These are phyloP conservation scores for Thera obeliscata DNA, from an alignment of 2,888 invertebrate species.

Conservation along the genomic window DNA sequence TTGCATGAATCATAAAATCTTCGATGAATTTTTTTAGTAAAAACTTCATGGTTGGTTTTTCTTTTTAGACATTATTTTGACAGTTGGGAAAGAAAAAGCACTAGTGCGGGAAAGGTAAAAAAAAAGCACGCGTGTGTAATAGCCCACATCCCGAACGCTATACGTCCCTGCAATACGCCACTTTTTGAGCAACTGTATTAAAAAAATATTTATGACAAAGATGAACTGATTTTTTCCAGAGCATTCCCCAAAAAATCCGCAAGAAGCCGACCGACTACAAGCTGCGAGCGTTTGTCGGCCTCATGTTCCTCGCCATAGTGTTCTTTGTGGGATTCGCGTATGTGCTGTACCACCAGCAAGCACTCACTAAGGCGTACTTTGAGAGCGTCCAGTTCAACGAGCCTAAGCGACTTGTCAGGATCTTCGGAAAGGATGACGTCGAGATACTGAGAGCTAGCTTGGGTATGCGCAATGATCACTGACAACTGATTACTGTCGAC, in stretches of 20 bases:
- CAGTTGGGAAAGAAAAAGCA: too few species aligned
- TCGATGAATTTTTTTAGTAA: too few species aligned
- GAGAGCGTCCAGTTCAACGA: conserved; percentile 93
- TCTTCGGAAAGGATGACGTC: conserved; percentile 88
- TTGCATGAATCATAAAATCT: too few species aligned
- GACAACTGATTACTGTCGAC: background rate
- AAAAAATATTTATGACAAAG: too few species aligned
- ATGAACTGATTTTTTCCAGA: conserved; percentile 73
- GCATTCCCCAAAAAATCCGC: conserved; percentile 89
- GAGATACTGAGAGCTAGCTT: conserved; percentile 88
- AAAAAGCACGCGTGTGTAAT: too few species aligned
- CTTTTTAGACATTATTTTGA: too few species aligned
- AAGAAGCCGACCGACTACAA: conserved; percentile 91
- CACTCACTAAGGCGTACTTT: conserved; percentile 92
- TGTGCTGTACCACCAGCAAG: conserved; percentile 92
- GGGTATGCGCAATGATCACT: conserved; percentile 51
- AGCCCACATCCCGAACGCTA: too few species aligned
- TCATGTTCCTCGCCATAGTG: conserved; percentile 91
- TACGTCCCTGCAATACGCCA: too few species aligned
- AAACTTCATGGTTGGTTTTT: too few species aligned
- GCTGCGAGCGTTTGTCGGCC: conserved; percentile 91
- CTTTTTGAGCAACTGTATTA: too few species aligned
- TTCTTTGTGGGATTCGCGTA: conserved; percentile 94
- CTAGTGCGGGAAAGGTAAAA: too few species aligned
- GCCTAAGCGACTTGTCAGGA: conserved; percentile 88